Base-by-base conservation (phyloP, 2,113 vertebrate species). In the Alligator sinensis region DNA sequence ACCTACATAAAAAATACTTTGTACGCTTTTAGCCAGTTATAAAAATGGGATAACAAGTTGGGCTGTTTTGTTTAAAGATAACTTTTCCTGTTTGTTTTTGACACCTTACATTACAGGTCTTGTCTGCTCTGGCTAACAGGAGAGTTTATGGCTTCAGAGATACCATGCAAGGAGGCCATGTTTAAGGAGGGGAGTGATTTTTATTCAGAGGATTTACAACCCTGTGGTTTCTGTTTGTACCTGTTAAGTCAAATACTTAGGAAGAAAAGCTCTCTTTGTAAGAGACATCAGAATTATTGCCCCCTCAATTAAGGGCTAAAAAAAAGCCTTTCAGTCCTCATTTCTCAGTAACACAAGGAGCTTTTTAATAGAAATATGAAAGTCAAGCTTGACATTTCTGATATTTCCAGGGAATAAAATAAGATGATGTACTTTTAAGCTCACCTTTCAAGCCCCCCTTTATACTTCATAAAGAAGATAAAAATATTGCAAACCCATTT, bases 121-220 rank as follows among this genome's bases (percentile, higher is more conserved):
- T 9, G 70, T 66, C 28, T 76, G 80, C 90, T 8, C 0, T 9
- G 62, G 79, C 76, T 59, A 64, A 77, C 1, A 0, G 0, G 0
- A 64, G 59, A 60, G 59, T 60, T 60, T 60, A 14, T 64, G 83
- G 28, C 34, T 61, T 22, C 68, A 1, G 19, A 81, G 84, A 54
- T 55, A 76, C 63, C 61, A 38, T 1, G 13, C 88, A 3, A 83
- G 66, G 74, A 80, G n/a, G 64, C 72, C 75, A 4, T 60, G 28
- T 82, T 61, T 93, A 89, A 54, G 60, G 57, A 15, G 87, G 92
- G 87, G 90, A 92, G 93, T 95, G 89, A 81, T 84, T 88, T 92
- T 95, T 63, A 87, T 89, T 81, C 77, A 93, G 89, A 89, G 84
- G 84, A 57, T 77, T 93, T 75, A 38, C 87, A 92, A 93, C 90